phyloP scores from a whole-genome alignment of 2,888 invertebrate species.

The Ectemnius cavifrons region DNA sequence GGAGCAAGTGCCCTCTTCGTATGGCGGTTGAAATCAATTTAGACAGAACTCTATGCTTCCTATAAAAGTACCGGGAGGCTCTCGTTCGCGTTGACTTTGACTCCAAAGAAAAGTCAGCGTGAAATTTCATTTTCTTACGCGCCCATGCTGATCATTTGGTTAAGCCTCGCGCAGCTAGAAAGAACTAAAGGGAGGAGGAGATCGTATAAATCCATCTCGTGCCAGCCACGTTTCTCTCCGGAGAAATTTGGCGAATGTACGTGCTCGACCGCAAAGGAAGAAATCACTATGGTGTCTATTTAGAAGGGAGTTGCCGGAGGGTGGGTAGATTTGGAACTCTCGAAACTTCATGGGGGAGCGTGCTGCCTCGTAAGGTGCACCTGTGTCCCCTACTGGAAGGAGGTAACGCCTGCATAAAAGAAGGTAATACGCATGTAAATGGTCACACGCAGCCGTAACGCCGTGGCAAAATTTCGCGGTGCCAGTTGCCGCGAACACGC shows the following conservation, averaged over 20 bases:
- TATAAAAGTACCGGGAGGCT: conserved; percentile 49
- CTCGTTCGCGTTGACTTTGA: conserved; percentile 37
- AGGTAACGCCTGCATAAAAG: conserved; percentile 62
- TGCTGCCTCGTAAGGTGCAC: conserved; percentile 55
- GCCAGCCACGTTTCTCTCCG: not conserved
- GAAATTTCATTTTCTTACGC: conserved; percentile 53
- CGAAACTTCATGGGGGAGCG: conserved; percentile 25
- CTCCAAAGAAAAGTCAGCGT: conserved; percentile 34
- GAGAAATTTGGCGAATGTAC: conserved; percentile 16
- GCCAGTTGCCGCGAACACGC: conserved; percentile 28
- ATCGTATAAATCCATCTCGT: conserved; percentile 19
- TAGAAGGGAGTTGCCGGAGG: conserved; percentile 16
- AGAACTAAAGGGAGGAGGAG: not conserved
- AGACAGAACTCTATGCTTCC: conserved; percentile 59
- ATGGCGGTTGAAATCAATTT: conserved; percentile 60
- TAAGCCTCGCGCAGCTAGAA: not conserved
- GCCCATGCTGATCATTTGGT: conserved; percentile 15
- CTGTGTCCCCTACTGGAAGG: conserved; percentile 49
- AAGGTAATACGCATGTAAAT: conserved; percentile 65
- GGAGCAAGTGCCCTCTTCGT: conserved; percentile 40
- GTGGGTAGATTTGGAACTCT: conserved; percentile 29
- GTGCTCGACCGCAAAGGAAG: conserved; percentile 23
- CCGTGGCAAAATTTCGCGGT: conserved; percentile 38
- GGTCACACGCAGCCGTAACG: conserved; percentile 26
- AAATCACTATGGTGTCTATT: conserved; percentile 40